These are phyloP conservation scores for Podarcis cretensis DNA, from an alignment of 2,113 vertebrate species.

Conservation along the genomic window DNA sequence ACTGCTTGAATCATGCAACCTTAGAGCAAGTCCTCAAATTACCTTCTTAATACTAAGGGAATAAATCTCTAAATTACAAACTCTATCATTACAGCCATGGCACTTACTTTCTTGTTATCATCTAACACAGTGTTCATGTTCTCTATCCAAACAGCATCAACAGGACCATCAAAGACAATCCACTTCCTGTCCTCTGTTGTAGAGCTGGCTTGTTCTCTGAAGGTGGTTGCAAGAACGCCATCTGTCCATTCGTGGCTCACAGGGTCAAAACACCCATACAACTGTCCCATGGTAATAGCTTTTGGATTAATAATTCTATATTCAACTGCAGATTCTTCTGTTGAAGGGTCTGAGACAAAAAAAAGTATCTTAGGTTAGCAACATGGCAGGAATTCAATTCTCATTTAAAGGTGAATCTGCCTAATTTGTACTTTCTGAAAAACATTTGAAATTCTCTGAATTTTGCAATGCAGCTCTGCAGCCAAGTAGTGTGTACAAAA, in stretches of 20 bases:
- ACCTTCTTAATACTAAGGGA: no score
- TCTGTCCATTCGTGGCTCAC: constrained; percentile 93
- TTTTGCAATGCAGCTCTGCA: no score
- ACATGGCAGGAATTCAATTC: no score
- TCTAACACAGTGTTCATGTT: constrained; percentile 97
- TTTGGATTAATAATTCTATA: constrained; percentile 91
- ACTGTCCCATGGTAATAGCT: constrained; percentile 90
- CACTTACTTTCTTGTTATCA: constrained; percentile 94
- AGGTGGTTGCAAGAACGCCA: constrained; percentile 86
- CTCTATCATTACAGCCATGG: background rate
- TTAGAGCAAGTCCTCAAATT: no score
- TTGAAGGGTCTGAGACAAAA: constrained; percentile 75
- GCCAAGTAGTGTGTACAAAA: no score
- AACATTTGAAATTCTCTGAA: no score
- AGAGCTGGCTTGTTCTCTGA: constrained; percentile 86
- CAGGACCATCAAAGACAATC: constrained; percentile 95
- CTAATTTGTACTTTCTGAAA: no score
- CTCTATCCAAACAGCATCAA: constrained; percentile 98
- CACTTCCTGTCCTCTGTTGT: constrained; percentile 84
- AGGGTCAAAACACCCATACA: constrained; percentile 91
- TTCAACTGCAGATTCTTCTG: constrained; percentile 89
- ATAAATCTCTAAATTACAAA: background rate
- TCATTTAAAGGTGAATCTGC: no score
- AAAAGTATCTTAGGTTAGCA: background rate
- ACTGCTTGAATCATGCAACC: no score